Percentiles rank a stretch among this genome's conserved stretches.
These are phyloP conservation scores for Silurus asotus DNA, from an alignment of 2,113 vertebrate genomes.

Conservation along the genomic window DNA sequence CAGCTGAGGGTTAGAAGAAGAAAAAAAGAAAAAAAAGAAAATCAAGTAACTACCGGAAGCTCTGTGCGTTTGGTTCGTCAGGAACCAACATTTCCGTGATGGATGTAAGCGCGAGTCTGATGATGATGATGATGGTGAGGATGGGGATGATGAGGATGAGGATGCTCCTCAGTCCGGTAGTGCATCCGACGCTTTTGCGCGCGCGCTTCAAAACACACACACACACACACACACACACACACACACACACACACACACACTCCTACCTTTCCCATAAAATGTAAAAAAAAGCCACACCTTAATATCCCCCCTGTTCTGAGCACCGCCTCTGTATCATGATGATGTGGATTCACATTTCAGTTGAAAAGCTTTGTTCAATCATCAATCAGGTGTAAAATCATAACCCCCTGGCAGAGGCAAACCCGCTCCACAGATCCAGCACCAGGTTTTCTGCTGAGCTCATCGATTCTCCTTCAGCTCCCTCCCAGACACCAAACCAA, in stretches of 20 bases:
- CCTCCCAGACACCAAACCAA: too few species aligned
- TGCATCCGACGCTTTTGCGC: constrained; percentile 23
- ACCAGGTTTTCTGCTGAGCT: background rate
- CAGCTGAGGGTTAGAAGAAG: background rate
- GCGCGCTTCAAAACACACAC: background rate
- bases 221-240: constrained; percentile 4
- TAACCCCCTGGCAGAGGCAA: background rate
- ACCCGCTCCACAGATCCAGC: background rate
- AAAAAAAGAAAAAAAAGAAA: background rate
- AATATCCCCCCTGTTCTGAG: background rate
- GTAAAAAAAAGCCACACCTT: background rate
- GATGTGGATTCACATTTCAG: background rate
- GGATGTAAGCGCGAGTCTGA: constrained; percentile 27
- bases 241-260: background rate
- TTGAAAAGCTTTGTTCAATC: background rate
- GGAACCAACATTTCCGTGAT: constrained; percentile 31
- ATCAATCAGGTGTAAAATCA: background rate
- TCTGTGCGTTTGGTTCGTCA: background rate
- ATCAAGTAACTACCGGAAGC: background rate
- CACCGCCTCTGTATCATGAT: background rate
- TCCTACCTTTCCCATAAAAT: background rate
- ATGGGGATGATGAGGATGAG: constrained; percentile 31
- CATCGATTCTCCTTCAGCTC: too few species aligned
- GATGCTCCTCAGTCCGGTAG: constrained; percentile 16
- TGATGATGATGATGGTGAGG: constrained; percentile 16